These are phyloP conservation scores for Drosophila tani DNA, from an alignment of 1,140 invertebrate species.

Conservation along the genomic window DNA sequence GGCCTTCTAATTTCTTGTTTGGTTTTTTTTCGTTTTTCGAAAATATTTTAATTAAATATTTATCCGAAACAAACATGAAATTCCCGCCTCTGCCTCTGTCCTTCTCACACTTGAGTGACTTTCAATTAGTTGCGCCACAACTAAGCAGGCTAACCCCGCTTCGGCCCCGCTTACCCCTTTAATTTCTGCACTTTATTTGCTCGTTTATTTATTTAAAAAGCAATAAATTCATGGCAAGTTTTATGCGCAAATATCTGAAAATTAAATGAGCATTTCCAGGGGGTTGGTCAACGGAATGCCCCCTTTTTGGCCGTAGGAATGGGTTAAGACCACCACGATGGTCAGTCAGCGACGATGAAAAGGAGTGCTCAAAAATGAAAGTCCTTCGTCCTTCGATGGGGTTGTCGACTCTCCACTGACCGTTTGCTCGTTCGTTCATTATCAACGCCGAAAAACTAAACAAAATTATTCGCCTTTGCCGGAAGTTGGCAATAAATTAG, in stretches of 20 bases:
- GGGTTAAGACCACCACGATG: conserved; percentile 58
- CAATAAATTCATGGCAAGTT: conserved; percentile 84
- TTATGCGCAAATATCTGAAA: conserved; percentile 82
- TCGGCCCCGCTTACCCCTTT: conserved; percentile 1
- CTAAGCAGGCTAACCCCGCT: conserved; percentile 40
- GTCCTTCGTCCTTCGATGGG: conserved; percentile 28
- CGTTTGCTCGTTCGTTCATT: conserved; percentile 78
- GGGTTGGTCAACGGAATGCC: conserved; percentile 59
- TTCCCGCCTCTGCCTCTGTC: conserved; percentile 2
- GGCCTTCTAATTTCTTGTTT: conserved; percentile 11
- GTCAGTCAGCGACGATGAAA: conserved; percentile 61
- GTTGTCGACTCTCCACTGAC: conserved; percentile 48
- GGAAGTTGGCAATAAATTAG: conserved; percentile 83
- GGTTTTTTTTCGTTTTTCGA: conserved; percentile 3
- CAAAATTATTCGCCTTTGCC: conserved; percentile 80
- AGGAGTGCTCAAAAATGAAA: conserved; percentile 61
- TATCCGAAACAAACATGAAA: conserved; percentile 56
- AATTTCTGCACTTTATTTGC: conserved; percentile 79
- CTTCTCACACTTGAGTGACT: conserved; percentile 75
- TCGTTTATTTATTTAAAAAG: conserved; percentile 84
- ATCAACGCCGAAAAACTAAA: conserved; percentile 82
- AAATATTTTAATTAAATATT: conserved; percentile 82
- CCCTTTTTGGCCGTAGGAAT: not conserved
- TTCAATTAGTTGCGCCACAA: conserved; percentile 83
- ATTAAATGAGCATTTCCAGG: conserved; percentile 75